Evolutionary conservation across 1,140 invertebrate genomes (phyloP).

Genomic region (Bombus superbus): DNA sequence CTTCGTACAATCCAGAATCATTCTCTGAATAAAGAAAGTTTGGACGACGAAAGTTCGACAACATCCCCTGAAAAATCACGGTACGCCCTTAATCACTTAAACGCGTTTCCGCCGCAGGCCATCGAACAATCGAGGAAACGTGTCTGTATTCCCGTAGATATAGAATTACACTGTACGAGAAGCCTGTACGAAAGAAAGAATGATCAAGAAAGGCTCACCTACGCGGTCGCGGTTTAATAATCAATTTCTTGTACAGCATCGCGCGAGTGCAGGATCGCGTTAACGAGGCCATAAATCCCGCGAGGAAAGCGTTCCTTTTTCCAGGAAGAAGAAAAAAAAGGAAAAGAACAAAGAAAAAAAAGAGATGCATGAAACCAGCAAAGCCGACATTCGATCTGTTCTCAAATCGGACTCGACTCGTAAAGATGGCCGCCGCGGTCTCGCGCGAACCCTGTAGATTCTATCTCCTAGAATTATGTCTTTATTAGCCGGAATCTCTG

Average conservation of each 20-base stretch:
- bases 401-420: constrained; percentile 68
- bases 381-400: constrained; percentile 68
- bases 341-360: not conserved
- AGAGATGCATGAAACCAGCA: constrained; percentile 55
- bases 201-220: not conserved
- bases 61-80: no score
- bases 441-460: constrained; percentile 65
- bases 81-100: no score
- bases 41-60: no score
- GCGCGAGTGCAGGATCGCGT: not conserved
- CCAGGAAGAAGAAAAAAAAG: constrained; percentile 15
- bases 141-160: not conserved
- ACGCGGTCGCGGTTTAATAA: constrained; percentile 39
- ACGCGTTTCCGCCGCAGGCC: not conserved
- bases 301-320: constrained; percentile 44
- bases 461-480: constrained; percentile 79
- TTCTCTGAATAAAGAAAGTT: not conserved
- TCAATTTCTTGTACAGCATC: constrained; percentile 35
- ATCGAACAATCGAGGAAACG: not conserved
- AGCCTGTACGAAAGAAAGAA: not conserved
- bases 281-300: constrained; percentile 64
- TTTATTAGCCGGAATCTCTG: constrained; percentile 77
- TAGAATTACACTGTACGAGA: constrained; percentile 3
- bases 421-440: constrained; percentile 61
- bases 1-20: not conserved